Conservation (phyloP, 2,797 vertebrate species). For the Podargus strigoides region DNA sequence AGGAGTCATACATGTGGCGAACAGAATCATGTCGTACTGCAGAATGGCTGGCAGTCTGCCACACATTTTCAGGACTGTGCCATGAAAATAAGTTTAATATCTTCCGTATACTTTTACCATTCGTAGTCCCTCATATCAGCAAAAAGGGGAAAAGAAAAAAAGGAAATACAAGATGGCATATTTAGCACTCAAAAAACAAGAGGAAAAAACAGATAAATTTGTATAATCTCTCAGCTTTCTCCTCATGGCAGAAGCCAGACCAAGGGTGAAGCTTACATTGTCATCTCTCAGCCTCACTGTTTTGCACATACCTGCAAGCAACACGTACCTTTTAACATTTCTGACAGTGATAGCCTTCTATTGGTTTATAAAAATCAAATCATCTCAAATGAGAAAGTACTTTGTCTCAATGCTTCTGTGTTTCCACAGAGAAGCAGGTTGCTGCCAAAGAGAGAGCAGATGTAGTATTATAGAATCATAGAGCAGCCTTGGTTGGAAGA, state of each 20-base stretch:
- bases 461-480: too few species aligned
- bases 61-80: neutral
- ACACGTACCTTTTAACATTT: neutral
- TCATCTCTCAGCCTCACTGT: neutral
- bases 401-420: neutral
- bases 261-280: neutral
- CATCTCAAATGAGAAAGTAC: neutral
- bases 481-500: too few species aligned
- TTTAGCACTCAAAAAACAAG: neutral
- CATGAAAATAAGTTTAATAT: neutral
- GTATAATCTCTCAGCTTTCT: neutral
- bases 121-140: neutral
- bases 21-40: rapidly evolving
- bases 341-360: neutral
- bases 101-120: neutral
- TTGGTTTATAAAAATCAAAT: neutral
- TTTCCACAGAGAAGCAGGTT: neutral
- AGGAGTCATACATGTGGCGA: neutral
- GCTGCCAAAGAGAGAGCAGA: neutral
- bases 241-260: neutral
- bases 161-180: neutral
- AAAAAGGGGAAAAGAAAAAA: too few species aligned
- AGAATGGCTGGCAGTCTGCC: neutral
- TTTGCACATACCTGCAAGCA: neutral
- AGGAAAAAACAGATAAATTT: neutral